Conservation (phyloP, 2,797 vertebrate genomes). For the Acanthurus leucopareius region DNA sequence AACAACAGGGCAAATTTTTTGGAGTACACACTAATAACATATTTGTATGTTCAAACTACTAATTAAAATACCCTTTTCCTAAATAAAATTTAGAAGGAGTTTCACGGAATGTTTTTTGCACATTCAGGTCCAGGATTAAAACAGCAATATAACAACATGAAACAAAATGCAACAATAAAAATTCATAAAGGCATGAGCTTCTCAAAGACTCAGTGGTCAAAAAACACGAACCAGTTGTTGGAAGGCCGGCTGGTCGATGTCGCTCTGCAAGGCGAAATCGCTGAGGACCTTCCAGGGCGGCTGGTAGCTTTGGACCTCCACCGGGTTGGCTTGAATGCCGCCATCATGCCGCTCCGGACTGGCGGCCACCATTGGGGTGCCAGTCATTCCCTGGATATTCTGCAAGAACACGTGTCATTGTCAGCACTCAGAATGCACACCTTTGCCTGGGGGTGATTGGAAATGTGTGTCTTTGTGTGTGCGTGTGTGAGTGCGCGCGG, state of each 20-base stretch:
- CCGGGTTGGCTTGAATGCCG: slow-evolving; percentile 94
- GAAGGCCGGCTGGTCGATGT: slow-evolving; percentile 97
- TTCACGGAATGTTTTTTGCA: no score
- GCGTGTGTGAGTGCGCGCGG: not conserved
- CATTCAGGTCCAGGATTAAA: no score
- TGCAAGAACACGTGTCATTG: slow-evolving; percentile 76
- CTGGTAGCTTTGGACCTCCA: slow-evolving; percentile 98
- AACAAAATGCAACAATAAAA: no score
- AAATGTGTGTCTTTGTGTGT: slow-evolving; percentile 2
- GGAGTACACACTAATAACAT: not conserved
- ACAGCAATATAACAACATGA: no score
- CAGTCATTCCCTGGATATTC: slow-evolving; percentile 98
- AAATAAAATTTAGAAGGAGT: no score
- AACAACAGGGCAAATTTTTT: not conserved
- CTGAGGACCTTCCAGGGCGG: slow-evolving; percentile 97
- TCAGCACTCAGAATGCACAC: slow-evolving; percentile 21
- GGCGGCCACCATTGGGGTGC: slow-evolving; percentile 96
- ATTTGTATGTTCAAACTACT: not conserved
- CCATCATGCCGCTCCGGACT: slow-evolving; percentile 96
- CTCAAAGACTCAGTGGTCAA: not conserved
- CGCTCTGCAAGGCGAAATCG: slow-evolving; percentile 97
- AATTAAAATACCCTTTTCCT: not conserved
- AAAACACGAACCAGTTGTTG: slow-evolving; percentile 91
- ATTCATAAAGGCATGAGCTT: no score
- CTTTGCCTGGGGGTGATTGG: not conserved